Conservation (phyloP, 2,888 invertebrate species). For the Baccha elongata region DNA sequence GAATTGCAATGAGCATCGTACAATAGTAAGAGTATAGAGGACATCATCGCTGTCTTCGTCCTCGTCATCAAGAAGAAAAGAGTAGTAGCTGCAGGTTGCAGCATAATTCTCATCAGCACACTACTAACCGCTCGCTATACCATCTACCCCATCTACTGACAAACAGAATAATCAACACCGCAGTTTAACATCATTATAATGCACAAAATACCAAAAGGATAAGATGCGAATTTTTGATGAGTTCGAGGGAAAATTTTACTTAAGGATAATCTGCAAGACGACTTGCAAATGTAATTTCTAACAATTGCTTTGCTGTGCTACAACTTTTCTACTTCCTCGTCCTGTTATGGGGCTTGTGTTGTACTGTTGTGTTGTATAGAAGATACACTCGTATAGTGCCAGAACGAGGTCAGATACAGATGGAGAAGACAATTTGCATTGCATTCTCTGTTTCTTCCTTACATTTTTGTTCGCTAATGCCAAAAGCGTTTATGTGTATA, state of each 20-base stretch:
- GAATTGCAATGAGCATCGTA: slow-evolving; percentile 66
- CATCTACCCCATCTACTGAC: slow-evolving; percentile 48
- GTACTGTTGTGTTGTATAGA: background rate
- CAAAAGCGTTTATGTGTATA: slow-evolving; percentile 31
- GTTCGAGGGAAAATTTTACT: slow-evolving; percentile 71
- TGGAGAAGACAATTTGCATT: slow-evolving; percentile 62
- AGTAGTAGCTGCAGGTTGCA: slow-evolving; percentile 29
- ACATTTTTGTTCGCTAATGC: slow-evolving; percentile 50
- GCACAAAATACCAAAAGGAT: slow-evolving; percentile 73
- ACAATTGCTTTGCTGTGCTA: slow-evolving; percentile 61
- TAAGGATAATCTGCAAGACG: slow-evolving; percentile 71
- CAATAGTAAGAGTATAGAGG: slow-evolving; percentile 12
- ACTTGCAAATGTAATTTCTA: slow-evolving; percentile 73
- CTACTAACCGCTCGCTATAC: slow-evolving; percentile 2
- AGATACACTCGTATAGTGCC: slow-evolving; percentile 1
- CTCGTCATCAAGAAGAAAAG: slow-evolving; percentile 26
- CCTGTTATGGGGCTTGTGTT: slow-evolving; percentile 1
- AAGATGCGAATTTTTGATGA: slow-evolving; percentile 73
- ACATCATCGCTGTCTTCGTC: background rate
- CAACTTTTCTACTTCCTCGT: slow-evolving; percentile 40
- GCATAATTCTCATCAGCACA: background rate
- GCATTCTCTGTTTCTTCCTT: slow-evolving; percentile 44
- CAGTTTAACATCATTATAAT: slow-evolving; percentile 72
- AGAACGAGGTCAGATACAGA: slow-evolving; percentile 64
- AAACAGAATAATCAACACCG: slow-evolving; percentile 73